These are phyloP conservation scores for Drosophila watanabei DNA, from an alignment of 1,140 invertebrate species.

Conservation along the genomic window DNA sequence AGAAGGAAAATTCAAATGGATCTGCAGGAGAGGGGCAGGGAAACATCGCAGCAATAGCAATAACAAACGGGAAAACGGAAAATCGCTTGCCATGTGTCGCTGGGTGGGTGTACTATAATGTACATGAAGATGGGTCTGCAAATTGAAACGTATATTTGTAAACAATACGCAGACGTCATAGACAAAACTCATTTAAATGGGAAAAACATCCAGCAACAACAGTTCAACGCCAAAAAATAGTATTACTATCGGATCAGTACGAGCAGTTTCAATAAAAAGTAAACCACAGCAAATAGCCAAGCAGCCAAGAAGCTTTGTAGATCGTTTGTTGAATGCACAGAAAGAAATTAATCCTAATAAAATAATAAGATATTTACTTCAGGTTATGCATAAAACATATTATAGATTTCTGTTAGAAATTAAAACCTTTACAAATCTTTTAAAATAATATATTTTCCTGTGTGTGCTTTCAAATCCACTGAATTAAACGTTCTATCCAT, in stretches of 20 bases:
- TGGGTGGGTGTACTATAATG: slow-evolving; percentile 55
- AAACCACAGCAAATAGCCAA: neutral
- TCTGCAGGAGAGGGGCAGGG: slow-evolving; percentile 20
- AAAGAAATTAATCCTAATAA: neutral
- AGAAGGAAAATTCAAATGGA: slow-evolving; percentile 57
- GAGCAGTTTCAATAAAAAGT: slow-evolving; percentile 36
- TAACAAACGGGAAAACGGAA: slow-evolving; percentile 39
- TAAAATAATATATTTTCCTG: neutral
- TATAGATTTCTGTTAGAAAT: neutral
- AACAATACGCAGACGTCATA: slow-evolving; percentile 82
- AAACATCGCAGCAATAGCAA: slow-evolving; percentile 34
- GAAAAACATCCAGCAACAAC: slow-evolving; percentile 44
- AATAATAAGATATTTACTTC: neutral
- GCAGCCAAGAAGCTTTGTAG: slow-evolving; percentile 27
- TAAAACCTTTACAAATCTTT: neutral
- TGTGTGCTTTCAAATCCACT: slow-evolving; percentile 11
- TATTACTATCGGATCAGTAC: slow-evolving; percentile 27
- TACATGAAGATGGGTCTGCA: slow-evolving; percentile 49
- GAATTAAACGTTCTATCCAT: slow-evolving; percentile 11
- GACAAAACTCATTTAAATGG: slow-evolving; percentile 77
- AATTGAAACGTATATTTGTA: slow-evolving; percentile 83
- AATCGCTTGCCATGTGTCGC: slow-evolving; percentile 68
- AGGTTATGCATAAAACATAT: neutral
- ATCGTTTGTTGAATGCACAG: slow-evolving; percentile 27
- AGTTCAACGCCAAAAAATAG: slow-evolving; percentile 8